A percentile compares a stretch with the other conserved stretches of the same genome.
phyloP scores from a whole-genome alignment of 2,113 vertebrate species.

The Petrocephalus zakoni region DNA sequence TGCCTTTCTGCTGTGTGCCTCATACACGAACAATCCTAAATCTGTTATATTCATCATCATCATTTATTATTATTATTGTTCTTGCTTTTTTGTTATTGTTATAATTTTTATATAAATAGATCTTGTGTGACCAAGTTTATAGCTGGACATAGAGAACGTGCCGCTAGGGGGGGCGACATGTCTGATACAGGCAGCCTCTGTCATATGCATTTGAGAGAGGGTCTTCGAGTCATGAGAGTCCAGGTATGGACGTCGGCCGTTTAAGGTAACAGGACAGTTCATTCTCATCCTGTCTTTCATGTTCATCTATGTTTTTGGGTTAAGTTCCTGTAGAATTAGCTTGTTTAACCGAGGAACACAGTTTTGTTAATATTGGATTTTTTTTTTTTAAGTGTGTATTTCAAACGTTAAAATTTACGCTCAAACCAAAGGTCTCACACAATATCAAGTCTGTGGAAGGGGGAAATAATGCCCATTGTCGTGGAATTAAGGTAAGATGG shows the following conservation, averaged over 20 bases:
- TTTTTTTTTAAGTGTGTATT: constrained; percentile 25
- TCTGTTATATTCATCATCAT: constrained; percentile 12
- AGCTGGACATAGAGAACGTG: constrained; percentile 34
- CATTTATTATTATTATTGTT: background rate
- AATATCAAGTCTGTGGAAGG: constrained; percentile 24
- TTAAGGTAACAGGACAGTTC: background rate
- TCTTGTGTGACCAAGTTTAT: constrained; percentile 37
- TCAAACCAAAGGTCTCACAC: constrained; percentile 58
- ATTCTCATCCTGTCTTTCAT: background rate
- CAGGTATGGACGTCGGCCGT: background rate
- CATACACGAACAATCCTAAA: constrained; percentile 51
- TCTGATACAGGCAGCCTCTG: constrained; percentile 41
- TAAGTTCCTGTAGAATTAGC: background rate
- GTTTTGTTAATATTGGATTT: background rate
- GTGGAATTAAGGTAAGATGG: background rate
- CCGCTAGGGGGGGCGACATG: constrained; percentile 37
- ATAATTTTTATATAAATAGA: constrained; percentile 51
- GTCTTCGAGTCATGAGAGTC: background rate
- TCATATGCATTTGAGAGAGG: constrained; percentile 29
- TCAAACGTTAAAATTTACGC: constrained; percentile 39
- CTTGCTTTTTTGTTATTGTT: constrained; percentile 38
- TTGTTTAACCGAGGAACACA: background rate
- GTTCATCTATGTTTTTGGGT: constrained; percentile 6
- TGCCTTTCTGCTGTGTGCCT: constrained; percentile 50
- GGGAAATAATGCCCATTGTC: background rate